Percentiles rank a stretch among this genome's conserved stretches.
Conservation (phyloP, 2,113 vertebrate species). For the Muntiacus reevesi region DNA sequence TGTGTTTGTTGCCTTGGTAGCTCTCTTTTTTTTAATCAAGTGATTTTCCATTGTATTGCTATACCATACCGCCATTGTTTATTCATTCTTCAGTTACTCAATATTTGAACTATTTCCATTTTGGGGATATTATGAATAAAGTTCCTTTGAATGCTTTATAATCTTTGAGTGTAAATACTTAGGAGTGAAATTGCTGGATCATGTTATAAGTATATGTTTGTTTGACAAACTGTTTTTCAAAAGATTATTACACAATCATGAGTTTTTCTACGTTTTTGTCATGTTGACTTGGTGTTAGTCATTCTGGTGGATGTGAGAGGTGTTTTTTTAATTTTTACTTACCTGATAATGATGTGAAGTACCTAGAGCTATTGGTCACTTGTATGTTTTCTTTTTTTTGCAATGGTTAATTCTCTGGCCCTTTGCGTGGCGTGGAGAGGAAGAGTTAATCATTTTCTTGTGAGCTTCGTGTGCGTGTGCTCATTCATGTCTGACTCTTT, state of each 20-base stretch:
- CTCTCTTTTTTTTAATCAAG: not conserved
- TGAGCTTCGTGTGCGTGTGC: accelerated
- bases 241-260: not conserved
- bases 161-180: not conserved
- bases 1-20: not conserved
- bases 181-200: not conserved
- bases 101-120: not conserved
- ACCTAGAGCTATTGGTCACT: not conserved
- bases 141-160: not conserved
- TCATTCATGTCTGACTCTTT: not conserved
- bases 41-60: not conserved
- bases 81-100: not conserved
- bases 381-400: not conserved
- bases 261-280: not conserved
- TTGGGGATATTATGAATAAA: not conserved
- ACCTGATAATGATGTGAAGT: no score
- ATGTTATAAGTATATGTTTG: not conserved
- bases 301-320: not conserved
- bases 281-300: not conserved
- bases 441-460: not conserved
- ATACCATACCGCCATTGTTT: not conserved
- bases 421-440: not conserved
- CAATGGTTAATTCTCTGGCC: not conserved
- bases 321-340: not conserved
- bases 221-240: not conserved